A percentile compares a stretch with the other conserved stretches of the same genome.
Conservation (phyloP, 2,113 vertebrate species). For the Vulpes lagopus region DNA sequence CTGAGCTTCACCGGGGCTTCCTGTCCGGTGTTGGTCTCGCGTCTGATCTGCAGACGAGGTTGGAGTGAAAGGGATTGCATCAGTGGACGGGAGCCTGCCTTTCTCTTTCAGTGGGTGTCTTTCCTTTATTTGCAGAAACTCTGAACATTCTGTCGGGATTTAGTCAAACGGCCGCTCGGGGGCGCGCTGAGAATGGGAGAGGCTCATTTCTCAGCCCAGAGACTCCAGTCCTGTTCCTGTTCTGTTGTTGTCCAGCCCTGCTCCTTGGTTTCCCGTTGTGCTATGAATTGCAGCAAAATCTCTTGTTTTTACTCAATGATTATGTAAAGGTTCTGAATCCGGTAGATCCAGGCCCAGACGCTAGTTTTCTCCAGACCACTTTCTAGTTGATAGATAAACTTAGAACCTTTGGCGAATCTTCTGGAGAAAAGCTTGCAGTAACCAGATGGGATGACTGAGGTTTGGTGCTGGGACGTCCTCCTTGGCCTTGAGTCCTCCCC, state of each 20-base stretch:
- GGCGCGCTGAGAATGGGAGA: constrained; percentile 80
- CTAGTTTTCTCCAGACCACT: constrained; percentile 57
- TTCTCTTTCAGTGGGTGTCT: constrained; percentile 47
- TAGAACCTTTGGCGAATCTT: neutral
- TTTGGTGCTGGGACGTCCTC: neutral
- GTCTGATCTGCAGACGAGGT: neutral
- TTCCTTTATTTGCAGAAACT: constrained; percentile 51
- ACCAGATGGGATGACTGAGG: constrained; percentile 67
- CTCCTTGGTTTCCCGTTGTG: constrained; percentile 74
- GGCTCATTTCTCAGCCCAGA: neutral
- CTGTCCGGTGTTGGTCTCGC: neutral
- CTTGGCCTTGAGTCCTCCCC: constrained; percentile 4
- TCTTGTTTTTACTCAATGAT: constrained; percentile 68
- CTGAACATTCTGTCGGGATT: constrained; percentile 64
- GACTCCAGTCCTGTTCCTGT: neutral
- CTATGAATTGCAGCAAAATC: constrained; percentile 71
- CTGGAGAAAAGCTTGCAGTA: neutral
- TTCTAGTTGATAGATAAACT: neutral
- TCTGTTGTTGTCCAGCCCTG: constrained; percentile 56
- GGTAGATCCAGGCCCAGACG: constrained; percentile 66
- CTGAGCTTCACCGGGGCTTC: neutral
- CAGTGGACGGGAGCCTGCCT: constrained; percentile 45
- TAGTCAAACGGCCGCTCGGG: constrained; percentile 72
- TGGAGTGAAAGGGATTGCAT: constrained; percentile 13
- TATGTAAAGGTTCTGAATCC: constrained; percentile 76